Conservation (phyloP, 2,888 invertebrate species). For the Ferdinandea cuprea region DNA sequence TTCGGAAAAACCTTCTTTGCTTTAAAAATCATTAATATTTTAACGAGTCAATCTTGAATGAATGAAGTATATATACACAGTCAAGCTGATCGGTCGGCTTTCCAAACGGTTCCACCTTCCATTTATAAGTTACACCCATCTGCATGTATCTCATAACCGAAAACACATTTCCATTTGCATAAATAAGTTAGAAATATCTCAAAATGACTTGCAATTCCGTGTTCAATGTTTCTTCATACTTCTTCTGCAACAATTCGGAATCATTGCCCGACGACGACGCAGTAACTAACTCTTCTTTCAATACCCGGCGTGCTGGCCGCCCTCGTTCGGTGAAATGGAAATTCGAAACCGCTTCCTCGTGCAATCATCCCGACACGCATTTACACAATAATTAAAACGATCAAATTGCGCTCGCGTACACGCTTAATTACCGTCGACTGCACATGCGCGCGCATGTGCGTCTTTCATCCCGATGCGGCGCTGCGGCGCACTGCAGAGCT, state of each 20-base stretch:
- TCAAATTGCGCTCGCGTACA: constrained; percentile 73
- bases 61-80: no score
- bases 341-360: constrained; percentile 47
- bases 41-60: background rate
- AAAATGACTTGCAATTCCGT: constrained; percentile 40
- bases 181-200: constrained; percentile 45
- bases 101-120: background rate
- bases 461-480: constrained; percentile 65
- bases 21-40: no score
- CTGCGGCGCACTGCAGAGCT: no score
- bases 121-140: constrained; percentile 11
- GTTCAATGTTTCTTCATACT: constrained; percentile 17
- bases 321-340: constrained; percentile 1
- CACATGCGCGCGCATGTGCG: constrained; percentile 61
- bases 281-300: background rate
- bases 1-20: no score
- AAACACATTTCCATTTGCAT: constrained; percentile 53
- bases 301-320: no score
- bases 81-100: no score
- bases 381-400: constrained; percentile 74
- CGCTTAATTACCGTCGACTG: constrained; percentile 69
- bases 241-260: background rate
- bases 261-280: no score
- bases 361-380: constrained; percentile 72
- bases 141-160: constrained; percentile 45